Conservation (phyloP, 2,888 invertebrate genomes). For the Nephrotoma guestfalica region DNA sequence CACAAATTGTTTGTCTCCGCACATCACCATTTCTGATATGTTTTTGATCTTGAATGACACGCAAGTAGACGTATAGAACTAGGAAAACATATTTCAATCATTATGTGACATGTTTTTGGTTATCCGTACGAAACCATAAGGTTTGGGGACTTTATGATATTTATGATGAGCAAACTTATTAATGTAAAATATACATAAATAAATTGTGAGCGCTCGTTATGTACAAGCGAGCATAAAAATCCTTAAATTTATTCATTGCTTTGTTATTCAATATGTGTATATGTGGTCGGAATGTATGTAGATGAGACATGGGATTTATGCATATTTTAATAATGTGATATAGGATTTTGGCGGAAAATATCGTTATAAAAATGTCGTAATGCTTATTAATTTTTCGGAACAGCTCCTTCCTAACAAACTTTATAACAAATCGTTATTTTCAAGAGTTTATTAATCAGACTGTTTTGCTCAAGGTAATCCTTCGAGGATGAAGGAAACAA, state of each 20-base stretch:
- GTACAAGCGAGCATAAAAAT: neutral
- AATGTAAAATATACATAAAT: neutral
- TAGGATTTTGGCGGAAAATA: neutral
- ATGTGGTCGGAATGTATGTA: neutral
- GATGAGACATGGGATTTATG: neutral
- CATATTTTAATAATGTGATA: neutral
- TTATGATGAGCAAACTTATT: neutral
- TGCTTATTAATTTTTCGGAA: too few relatives aligned
- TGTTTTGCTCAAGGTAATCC: too few relatives aligned
- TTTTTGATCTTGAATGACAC: neutral
- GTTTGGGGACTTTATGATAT: neutral
- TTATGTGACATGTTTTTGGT: neutral
- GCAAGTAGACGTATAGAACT: neutral
- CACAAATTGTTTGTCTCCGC: too few relatives aligned
- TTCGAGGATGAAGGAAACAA: too few relatives aligned
- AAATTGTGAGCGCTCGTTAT: neutral
- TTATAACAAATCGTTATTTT: too few relatives aligned
- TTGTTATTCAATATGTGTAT: neutral
- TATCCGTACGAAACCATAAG: neutral
- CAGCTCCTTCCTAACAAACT: too few relatives aligned
- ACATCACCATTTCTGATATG: neutral
- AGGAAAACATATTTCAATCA: neutral
- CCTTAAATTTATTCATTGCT: neutral
- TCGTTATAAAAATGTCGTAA: neutral
- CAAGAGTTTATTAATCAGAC: too few relatives aligned